These are phyloP conservation scores for Nomada fabriciana DNA, from an alignment of 2,888 invertebrate genomes.

Conservation along the genomic window DNA sequence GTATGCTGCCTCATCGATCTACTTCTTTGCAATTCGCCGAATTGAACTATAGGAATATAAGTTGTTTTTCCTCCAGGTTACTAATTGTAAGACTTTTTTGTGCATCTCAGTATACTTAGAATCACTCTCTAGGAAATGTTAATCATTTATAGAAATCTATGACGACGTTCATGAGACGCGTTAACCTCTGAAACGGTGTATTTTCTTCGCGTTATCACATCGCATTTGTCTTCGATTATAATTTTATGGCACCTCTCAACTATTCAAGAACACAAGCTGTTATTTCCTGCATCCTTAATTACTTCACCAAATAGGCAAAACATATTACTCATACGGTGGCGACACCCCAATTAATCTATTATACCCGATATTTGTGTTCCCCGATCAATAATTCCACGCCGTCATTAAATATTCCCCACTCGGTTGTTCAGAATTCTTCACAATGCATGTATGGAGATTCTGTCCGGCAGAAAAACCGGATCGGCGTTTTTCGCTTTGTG, in stretches of 20 bases:
- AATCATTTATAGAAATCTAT: constrained; percentile 6
- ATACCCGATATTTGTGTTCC: not conserved
- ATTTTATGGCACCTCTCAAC: not conserved
- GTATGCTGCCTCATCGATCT: too few species aligned
- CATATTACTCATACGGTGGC: not conserved
- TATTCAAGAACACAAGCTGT: not conserved
- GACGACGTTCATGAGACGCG: constrained; percentile 26
- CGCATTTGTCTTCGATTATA: not conserved
- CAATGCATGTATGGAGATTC: not conserved
- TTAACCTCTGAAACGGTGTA: not conserved
- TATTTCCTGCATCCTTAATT: not conserved
- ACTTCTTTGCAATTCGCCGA: too few species aligned
- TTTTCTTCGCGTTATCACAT: constrained; percentile 1
- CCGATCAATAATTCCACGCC: not conserved
- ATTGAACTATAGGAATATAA: too few species aligned
- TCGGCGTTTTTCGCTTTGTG: not conserved
- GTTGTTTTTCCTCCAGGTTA: too few species aligned
- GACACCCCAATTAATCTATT: not conserved
- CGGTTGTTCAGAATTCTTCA: not conserved
- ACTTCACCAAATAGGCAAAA: not conserved
- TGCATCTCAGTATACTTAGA: too few species aligned
- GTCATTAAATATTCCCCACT: not conserved
- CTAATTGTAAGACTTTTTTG: too few species aligned
- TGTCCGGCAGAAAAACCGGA: not conserved
- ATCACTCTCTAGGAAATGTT: not conserved